phyloP scores from a whole-genome alignment of 2,888 invertebrate genomes.

The Lutraria lutraria region DNA sequence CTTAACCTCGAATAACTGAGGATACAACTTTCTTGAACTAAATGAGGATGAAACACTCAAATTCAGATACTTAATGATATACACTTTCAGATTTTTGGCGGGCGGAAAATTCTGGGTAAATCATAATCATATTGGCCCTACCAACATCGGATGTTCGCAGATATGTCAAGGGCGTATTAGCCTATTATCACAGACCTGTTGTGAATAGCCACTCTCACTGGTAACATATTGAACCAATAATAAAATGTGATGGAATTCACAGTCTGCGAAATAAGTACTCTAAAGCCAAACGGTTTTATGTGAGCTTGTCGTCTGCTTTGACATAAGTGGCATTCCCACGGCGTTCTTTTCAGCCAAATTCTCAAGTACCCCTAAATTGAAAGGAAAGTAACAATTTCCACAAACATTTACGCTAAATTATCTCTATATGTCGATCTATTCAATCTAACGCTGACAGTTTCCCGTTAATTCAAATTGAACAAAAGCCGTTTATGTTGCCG shows the following conservation, averaged over 20 bases:
- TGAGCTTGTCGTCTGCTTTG: not conserved
- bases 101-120: not conserved
- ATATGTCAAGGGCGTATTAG: conserved; percentile 41
- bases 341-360: conserved; percentile 42
- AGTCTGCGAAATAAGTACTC: not conserved
- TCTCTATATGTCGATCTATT: conserved; percentile 59
- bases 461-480: conserved; percentile 58
- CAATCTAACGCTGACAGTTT: conserved; percentile 53
- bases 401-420: conserved; percentile 68
- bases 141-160: conserved; percentile 35
- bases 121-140: conserved; percentile 5
- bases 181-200: conserved; percentile 34
- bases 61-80: not conserved
- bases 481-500: conserved; percentile 39
- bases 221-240: conserved; percentile 53
- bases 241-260: conserved; percentile 45
- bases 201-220: conserved; percentile 27
- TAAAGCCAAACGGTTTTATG: conserved; percentile 9
- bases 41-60: no score
- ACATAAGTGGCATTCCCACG: conserved; percentile 35
- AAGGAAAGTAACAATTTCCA: conserved; percentile 63
- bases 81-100: conserved; percentile 22
- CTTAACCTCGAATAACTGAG: no score
- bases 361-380: conserved; percentile 37
- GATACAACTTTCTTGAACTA: no score